Percentiles rank a stretch among this genome's conserved stretches.
Conservation (phyloP, 2,797 vertebrate genomes). For the Lophotriccus pileatus region DNA sequence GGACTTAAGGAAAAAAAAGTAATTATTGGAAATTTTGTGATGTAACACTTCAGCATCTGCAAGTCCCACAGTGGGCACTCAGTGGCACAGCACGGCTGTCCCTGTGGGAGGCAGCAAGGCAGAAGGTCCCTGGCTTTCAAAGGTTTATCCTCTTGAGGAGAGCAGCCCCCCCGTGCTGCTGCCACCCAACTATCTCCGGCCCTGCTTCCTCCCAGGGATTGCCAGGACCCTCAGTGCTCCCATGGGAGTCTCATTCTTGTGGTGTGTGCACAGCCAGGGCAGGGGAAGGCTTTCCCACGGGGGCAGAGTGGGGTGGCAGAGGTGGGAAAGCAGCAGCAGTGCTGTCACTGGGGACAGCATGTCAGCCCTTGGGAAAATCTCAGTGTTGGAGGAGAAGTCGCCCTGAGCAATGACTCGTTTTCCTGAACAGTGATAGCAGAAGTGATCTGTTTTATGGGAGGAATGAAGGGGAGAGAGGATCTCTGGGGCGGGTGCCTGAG, state of each 20-base stretch:
- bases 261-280: background rate
- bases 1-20: background rate
- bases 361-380: background rate
- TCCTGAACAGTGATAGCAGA: background rate
- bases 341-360: background rate
- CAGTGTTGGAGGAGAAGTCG: background rate
- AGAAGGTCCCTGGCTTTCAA: background rate
- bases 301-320: rapidly evolving
- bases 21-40: too few relatives aligned
- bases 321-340: background rate
- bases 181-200: background rate
- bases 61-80: background rate
- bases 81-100: background rate
- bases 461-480: rapidly evolving
- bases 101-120: background rate
- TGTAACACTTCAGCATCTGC: too few relatives aligned
- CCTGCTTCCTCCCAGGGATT: background rate
- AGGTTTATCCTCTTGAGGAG: background rate
- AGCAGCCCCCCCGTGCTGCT: background rate
- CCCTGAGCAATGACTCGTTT: background rate
- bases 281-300: background rate
- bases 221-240: background rate
- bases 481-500: background rate
- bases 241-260: rapidly evolving
- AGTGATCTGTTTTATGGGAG: background rate